Evolutionary conservation across 2,113 vertebrate species (phyloP).

Genomic region (Corythaixoides concolor): DNA sequence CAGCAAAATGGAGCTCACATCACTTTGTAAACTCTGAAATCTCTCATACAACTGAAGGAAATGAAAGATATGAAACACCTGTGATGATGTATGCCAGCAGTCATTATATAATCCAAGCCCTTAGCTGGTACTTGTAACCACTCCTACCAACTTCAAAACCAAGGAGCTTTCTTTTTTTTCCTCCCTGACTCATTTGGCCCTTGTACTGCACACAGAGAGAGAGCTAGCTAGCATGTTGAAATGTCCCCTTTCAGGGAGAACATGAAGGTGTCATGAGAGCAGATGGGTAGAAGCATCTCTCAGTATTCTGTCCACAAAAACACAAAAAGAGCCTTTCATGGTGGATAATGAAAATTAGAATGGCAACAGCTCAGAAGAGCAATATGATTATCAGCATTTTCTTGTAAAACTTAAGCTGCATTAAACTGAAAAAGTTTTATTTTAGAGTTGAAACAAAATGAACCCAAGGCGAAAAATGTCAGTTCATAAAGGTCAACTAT

Average conservation of each 20-base stretch:
- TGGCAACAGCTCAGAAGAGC: not conserved
- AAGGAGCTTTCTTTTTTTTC: not conserved
- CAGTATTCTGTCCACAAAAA: not conserved
- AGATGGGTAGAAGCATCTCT: not conserved
- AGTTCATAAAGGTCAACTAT: not conserved
- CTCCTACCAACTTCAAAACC: not conserved
- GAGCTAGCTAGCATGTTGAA: not conserved
- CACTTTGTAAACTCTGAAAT: not conserved
- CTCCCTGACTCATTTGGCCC: not conserved
- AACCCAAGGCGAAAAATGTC: not conserved
- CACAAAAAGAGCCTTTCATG: not conserved
- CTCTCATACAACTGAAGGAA: not conserved
- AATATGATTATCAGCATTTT: not conserved
- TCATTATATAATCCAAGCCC: not conserved
- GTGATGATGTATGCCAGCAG: not conserved
- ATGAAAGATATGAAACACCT: not conserved
- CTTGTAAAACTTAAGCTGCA: not conserved
- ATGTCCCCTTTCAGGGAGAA: not conserved
- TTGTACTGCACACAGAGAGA: not conserved
- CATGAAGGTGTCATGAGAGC: not conserved
- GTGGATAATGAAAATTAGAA: not conserved
- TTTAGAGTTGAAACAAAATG: not conserved
- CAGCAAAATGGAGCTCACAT: not conserved
- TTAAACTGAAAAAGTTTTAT: not conserved
- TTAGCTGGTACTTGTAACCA: constrained; percentile 22